Conservation (phyloP, 2,797 vertebrate genomes). For the Neosalanx taihuensis region DNA sequence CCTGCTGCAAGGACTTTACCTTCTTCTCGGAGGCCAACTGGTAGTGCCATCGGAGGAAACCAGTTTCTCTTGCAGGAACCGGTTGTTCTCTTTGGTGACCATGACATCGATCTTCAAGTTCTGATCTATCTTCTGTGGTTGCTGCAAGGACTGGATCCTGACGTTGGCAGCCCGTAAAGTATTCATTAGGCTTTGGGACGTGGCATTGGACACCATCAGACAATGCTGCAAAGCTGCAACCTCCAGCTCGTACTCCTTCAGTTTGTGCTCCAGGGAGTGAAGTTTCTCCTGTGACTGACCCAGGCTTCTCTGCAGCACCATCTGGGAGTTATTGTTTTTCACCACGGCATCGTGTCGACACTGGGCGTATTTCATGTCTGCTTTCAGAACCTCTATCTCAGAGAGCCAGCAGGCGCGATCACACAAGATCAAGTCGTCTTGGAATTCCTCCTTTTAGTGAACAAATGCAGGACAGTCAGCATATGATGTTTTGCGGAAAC, state of each 20-base stretch:
- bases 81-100: slow-evolving; percentile 1
- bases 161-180: background rate
- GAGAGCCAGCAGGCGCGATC: slow-evolving; percentile 15
- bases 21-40: slow-evolving; percentile 1
- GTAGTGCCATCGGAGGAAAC: background rate
- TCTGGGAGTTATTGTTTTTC: slow-evolving; percentile 3
- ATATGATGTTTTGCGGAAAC: background rate
- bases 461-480: background rate
- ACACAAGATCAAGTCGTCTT: background rate
- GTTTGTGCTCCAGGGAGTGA: slow-evolving; percentile 13
- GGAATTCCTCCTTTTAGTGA: slow-evolving; percentile 12
- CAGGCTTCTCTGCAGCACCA: slow-evolving; percentile 9
- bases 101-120: background rate
- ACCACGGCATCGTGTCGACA: too few species aligned
- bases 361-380: background rate
- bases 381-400: slow-evolving; percentile 21
- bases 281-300: slow-evolving; percentile 5
- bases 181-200: slow-evolving; percentile 2
- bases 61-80: slow-evolving; percentile 3
- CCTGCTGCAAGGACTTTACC: slow-evolving; percentile 6
- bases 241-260: slow-evolving; percentile 3
- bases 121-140: slow-evolving; percentile 6
- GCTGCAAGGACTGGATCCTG: slow-evolving; percentile 2
- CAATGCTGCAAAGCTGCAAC: slow-evolving; percentile 5
- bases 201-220: background rate